A percentile compares a stretch with the other conserved stretches of the same genome.
phyloP scores from a whole-genome alignment of 2,797 vertebrate genomes.

The Okamejei kenojei region DNA sequence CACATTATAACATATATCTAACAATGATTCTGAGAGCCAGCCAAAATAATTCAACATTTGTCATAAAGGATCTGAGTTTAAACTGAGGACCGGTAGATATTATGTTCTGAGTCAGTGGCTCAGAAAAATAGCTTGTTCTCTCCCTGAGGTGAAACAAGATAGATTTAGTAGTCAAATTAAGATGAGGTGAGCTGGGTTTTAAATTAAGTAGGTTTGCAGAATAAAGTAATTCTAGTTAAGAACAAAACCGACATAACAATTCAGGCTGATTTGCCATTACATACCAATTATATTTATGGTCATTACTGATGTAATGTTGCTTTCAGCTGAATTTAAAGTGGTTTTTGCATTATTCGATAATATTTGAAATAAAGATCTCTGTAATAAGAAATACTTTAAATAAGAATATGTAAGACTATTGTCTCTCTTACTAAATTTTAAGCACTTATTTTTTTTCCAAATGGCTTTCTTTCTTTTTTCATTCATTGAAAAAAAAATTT shows the following conservation, averaged over 20 bases:
- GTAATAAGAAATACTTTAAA: too few relatives aligned
- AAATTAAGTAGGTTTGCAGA: neutral
- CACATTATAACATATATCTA: neutral
- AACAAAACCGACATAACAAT: neutral
- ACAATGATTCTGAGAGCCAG: neutral
- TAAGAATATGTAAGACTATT: neutral
- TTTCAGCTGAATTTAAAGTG: too few relatives aligned
- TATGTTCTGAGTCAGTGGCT: conserved; percentile 9
- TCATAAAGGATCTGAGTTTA: neutral
- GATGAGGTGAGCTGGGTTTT: neutral
- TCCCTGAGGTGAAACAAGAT: neutral
- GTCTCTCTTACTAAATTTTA: neutral
- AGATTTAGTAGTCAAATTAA: neutral
- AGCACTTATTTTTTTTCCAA: neutral
- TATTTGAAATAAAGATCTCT: too few relatives aligned
- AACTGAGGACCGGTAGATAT: neutral
- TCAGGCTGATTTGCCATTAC: neutral
- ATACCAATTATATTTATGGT: neutral
- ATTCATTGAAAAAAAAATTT: neutral
- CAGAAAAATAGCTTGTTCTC: too few relatives aligned
- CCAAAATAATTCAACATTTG: neutral
- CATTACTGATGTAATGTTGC: too few relatives aligned
- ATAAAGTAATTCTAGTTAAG: neutral
- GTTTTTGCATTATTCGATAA: too few relatives aligned
- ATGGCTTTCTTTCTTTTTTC: neutral